Conservation (phyloP, 2,797 vertebrate species). For the Scarus forsteni region DNA sequence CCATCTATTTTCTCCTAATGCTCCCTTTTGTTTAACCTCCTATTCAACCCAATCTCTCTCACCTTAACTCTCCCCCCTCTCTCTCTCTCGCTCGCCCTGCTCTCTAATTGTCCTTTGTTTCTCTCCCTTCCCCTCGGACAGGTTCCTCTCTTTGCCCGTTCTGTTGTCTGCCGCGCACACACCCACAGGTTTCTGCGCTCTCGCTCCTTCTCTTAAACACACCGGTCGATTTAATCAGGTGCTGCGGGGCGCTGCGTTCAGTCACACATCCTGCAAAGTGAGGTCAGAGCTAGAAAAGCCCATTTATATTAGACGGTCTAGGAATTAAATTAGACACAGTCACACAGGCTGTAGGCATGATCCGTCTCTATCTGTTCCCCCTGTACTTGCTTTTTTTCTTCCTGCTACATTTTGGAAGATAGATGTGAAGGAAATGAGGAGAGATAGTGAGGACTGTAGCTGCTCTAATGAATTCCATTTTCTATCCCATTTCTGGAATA, state of each 20-base stretch:
- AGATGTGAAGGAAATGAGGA: slow-evolving; percentile 2
- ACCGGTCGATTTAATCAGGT: slow-evolving; percentile 62
- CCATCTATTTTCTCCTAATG: slow-evolving; percentile 32
- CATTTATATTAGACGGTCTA: slow-evolving; percentile 43
- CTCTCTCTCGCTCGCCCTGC: slow-evolving; percentile 20
- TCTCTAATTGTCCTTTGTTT: slow-evolving; percentile 43
- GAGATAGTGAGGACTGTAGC: slow-evolving; percentile 32
- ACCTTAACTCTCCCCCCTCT: slow-evolving; percentile 5
- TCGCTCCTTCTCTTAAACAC: slow-evolving; percentile 39
- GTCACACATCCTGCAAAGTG: slow-evolving; percentile 47
- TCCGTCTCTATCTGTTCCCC: slow-evolving; percentile 18
- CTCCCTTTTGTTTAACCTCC: slow-evolving; percentile 35
- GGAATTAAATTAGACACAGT: slow-evolving; percentile 61
- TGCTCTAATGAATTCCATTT: slow-evolving; percentile 63
- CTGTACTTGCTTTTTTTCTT: slow-evolving; percentile 5
- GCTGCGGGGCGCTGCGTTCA: slow-evolving; percentile 38
- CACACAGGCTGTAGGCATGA: slow-evolving; percentile 13
- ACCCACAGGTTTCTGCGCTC: neutral
- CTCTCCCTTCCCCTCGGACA: neutral
- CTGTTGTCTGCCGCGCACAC: neutral
- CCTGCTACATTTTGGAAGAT: slow-evolving; percentile 13
- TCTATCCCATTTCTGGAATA: slow-evolving; percentile 51
- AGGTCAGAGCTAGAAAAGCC: slow-evolving; percentile 55
- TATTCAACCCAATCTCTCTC: slow-evolving; percentile 35
- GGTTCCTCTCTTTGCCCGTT: neutral